phyloP scores from a whole-genome alignment of 1,140 invertebrate genomes.

The Drosophila trapezifrons region DNA sequence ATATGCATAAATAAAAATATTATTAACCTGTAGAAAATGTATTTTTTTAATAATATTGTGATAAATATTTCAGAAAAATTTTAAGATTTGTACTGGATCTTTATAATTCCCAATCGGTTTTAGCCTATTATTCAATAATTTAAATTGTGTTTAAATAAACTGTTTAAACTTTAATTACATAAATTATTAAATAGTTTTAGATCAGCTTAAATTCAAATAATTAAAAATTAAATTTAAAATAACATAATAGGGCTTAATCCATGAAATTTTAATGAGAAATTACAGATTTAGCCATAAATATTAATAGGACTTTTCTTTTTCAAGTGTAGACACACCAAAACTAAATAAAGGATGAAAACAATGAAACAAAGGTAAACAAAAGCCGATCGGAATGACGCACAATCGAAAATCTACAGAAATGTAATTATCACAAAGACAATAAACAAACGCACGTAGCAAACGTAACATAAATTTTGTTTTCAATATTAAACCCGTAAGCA shows the following conservation, averaged over 20 bases:
- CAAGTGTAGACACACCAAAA: conserved; percentile 1
- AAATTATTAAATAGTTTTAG: too few species aligned
- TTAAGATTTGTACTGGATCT: too few species aligned
- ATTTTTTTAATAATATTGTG: too few species aligned
- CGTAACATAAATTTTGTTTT: background rate
- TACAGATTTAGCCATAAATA: too few species aligned
- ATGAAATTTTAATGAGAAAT: background rate
- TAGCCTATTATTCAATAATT: too few species aligned
- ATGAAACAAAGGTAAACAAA: conserved; percentile 10
- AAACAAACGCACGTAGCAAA: background rate
- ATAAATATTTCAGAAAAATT: too few species aligned
- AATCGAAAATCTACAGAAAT: conserved; percentile 2
- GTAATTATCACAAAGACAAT: background rate
- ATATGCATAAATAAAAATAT: background rate
- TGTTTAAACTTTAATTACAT: too few species aligned
- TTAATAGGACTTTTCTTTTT: background rate
- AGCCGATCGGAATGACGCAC: conserved; percentile 2
- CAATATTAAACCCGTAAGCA: background rate
- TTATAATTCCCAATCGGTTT: too few species aligned
- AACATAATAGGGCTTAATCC: too few species aligned
- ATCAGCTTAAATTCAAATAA: too few species aligned
- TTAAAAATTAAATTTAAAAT: too few species aligned
- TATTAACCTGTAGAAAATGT: background rate
- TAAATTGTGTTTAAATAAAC: too few species aligned
- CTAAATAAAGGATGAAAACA: background rate